A percentile compares a stretch with the other conserved stretches of the same genome.
Evolutionary conservation across 2,113 vertebrate genomes (phyloP).

Genomic region (Girardinichthys multiradiatus): DNA sequence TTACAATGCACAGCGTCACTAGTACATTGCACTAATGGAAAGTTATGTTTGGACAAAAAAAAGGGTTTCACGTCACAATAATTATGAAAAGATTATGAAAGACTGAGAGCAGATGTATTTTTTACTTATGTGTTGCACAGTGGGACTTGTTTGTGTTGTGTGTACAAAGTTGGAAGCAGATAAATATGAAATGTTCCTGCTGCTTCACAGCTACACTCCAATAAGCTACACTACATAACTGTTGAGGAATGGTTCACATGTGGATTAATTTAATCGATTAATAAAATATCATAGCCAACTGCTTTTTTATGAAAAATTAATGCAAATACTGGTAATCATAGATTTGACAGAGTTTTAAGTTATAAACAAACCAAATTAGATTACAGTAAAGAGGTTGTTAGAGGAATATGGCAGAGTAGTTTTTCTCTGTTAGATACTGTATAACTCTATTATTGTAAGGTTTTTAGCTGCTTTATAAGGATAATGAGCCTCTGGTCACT

Average conservation of each 20-base stretch:
- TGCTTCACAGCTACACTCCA: slow-evolving; percentile 31
- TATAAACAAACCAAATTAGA: not conserved
- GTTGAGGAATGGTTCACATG: not conserved
- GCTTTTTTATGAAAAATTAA: not conserved
- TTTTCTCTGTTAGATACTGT: not conserved
- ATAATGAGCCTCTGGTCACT: not conserved
- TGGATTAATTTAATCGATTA: slow-evolving; percentile 4
- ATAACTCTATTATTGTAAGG: not conserved
- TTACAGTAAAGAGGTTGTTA: not conserved
- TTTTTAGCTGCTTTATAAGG: not conserved
- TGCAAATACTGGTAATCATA: not conserved
- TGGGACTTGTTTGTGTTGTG: not conserved
- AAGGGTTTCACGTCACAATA: not conserved
- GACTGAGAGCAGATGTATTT: not conserved
- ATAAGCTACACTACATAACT: slow-evolving; percentile 7
- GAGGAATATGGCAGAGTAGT: not conserved
- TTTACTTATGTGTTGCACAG: not conserved
- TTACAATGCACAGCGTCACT: no score
- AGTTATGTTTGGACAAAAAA: not conserved
- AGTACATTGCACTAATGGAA: not conserved
- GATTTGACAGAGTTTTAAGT: not conserved
- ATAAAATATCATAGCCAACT: no score
- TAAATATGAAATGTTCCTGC: slow-evolving; percentile 17
- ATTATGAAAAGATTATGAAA: not conserved
- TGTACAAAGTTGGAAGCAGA: slow-evolving; percentile 7